Evolutionary conservation across 64 coral and sea anemone genomes (phyloP).

Genomic region (Dendronephthya gigantea): DNA sequence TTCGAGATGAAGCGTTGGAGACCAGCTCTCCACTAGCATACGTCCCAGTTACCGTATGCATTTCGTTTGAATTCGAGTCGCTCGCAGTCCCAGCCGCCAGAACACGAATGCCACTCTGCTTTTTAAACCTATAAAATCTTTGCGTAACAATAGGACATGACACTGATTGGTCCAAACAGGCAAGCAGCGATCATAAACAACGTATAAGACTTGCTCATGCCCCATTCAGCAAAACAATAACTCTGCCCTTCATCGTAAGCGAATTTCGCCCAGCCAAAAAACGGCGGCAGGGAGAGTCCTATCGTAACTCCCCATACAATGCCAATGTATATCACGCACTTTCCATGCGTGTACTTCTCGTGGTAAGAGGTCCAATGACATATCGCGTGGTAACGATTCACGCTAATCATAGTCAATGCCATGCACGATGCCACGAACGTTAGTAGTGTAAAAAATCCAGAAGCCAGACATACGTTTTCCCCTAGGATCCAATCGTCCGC

Average conservation of each 20-base stretch:
- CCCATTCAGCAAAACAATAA: slow-evolving; percentile 57
- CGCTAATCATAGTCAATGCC: slow-evolving; percentile 65
- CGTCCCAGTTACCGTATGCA: neutral
- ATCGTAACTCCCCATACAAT: slow-evolving; percentile 50
- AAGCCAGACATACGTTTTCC: slow-evolving; percentile 25
- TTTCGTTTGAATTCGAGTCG: neutral
- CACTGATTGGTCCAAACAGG: slow-evolving; percentile 45
- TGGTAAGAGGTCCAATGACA: slow-evolving; percentile 64
- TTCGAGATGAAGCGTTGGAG: neutral
- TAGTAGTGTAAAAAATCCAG: slow-evolving; percentile 62
- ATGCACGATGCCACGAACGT: slow-evolving; percentile 82
- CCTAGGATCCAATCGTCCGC: slow-evolving; percentile 53
- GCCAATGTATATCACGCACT: slow-evolving; percentile 20
- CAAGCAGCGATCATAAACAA: slow-evolving; percentile 54
- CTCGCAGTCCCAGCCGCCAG: neutral
- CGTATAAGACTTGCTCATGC: slow-evolving; percentile 23
- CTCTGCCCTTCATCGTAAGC: slow-evolving; percentile 27
- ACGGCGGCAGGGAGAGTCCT: slow-evolving; percentile 42
- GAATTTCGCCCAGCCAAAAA: slow-evolving; percentile 68
- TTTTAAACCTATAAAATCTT: slow-evolving; percentile 19
- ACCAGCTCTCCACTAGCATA: neutral
- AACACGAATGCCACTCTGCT: slow-evolving; percentile 2
- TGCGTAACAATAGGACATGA: slow-evolving; percentile 34
- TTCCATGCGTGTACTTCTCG: slow-evolving; percentile 21
- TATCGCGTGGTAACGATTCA: slow-evolving; percentile 67